A percentile compares a stretch with the other conserved stretches of the same genome.
These are phyloP conservation scores for Paraplagusia blochii DNA, from an alignment of 2,113 vertebrate genomes.

Conservation along the genomic window DNA sequence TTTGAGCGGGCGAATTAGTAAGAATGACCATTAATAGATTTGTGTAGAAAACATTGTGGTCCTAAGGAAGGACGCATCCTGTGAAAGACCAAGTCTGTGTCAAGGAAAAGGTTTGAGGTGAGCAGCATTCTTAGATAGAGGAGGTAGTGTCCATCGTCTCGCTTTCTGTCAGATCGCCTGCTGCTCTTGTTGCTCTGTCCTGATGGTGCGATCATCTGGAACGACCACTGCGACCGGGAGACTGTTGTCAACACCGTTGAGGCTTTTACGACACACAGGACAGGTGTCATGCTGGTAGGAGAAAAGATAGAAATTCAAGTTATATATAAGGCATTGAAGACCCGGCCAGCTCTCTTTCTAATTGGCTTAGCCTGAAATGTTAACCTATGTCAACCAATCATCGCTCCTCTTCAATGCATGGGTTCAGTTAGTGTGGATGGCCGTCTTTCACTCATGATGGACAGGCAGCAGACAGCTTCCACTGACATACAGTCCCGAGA, in stretches of 20 bases:
- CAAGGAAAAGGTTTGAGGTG: constrained; percentile 11
- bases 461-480: no score
- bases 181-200: constrained; percentile 67
- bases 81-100: constrained; percentile 21
- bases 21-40: constrained; percentile 17
- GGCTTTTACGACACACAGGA: constrained; percentile 91
- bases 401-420: no score
- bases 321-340: no score
- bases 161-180: constrained; percentile 49
- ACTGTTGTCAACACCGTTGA: constrained; percentile 84
- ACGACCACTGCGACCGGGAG: constrained; percentile 57
- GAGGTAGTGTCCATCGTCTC: constrained; percentile 22
- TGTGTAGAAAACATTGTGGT: constrained; percentile 22
- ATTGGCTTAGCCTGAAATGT: no score
- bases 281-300: constrained; percentile 87
- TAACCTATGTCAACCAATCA: no score
- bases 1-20: constrained; percentile 32
- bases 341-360: no score
- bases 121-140: constrained; percentile 7
- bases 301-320: neutral
- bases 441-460: no score
- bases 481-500: no score
- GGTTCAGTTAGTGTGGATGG: no score
- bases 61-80: constrained; percentile 16
- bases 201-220: constrained; percentile 59